A percentile compares a stretch with the other conserved stretches of the same genome.
phyloP scores from a whole-genome alignment of 2,888 invertebrate species.

The Penaeus monodon region DNA sequence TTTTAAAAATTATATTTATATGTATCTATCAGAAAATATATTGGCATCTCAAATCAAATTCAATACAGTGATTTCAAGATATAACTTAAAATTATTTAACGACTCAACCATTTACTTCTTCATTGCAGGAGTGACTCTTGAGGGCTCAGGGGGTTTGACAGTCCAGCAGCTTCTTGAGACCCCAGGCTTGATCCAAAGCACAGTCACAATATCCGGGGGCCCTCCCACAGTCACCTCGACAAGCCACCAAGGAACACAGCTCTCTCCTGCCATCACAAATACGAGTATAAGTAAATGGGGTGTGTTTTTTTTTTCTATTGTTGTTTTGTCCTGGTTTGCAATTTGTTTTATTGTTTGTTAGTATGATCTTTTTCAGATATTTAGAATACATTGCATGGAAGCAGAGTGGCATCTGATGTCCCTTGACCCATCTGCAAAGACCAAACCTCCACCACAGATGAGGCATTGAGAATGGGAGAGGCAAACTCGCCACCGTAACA shows the following conservation, averaged over 20 bases:
- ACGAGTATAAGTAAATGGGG: slow-evolving; percentile 7
- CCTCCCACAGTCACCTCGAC: slow-evolving; percentile 22
- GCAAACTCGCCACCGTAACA: too few species aligned
- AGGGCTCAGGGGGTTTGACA: slow-evolving; percentile 45
- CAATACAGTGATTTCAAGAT: too few species aligned
- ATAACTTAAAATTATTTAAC: too few species aligned
- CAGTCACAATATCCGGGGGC: slow-evolving; percentile 39
- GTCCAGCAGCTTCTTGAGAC: slow-evolving; percentile 55
- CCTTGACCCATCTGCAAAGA: too few species aligned
- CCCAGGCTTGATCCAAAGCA: slow-evolving; percentile 51
- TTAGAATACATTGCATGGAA: too few species aligned
- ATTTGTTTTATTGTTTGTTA: not conserved
- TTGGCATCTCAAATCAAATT: too few species aligned
- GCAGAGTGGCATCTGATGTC: too few species aligned
- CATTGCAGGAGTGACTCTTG: slow-evolving; percentile 47
- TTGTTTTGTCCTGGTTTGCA: not conserved
- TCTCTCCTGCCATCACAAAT: slow-evolving; percentile 37
- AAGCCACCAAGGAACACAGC: slow-evolving; percentile 27
- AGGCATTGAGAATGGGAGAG: too few species aligned
- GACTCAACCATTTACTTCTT: not conserved
- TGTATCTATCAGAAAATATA: too few species aligned
- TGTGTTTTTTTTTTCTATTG: not conserved
- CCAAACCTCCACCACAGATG: too few species aligned
- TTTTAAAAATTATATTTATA: too few species aligned
- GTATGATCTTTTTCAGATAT: too few species aligned